Base-by-base conservation (phyloP, 2,113 vertebrate genomes). In the Chloropsis cyanopogon region DNA sequence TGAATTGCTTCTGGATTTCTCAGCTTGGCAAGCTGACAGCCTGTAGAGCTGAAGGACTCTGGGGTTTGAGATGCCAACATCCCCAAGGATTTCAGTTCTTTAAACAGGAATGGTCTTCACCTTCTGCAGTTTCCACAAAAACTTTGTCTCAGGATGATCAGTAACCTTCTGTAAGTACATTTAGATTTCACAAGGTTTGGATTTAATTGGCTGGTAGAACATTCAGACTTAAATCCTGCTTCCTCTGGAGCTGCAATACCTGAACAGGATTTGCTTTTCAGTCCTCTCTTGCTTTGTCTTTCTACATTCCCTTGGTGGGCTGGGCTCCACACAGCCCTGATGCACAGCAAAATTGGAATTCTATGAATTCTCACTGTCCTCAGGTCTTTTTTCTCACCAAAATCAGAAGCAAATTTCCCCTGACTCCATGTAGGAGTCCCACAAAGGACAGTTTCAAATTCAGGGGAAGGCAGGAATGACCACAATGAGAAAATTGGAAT, bases 291-390 rank as follows among this genome's bases (percentile, higher is more conserved):
- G 31, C 59, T 64, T 84, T 85, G 39, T 17, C 13, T 29, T 78
- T 63, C 23, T 21, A 3, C 23, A 4, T 47, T 52, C 10, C 35
- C n/a, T 14, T 3, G 23, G 7, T 35, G 46, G 37, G 7, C 16
- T 24, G 14, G 15, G 37, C 20, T 75, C 68, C n/a, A 54, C 57
- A 28, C 8, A 49, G 23, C 13, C n/a, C 66, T 52, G 61, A 14
- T 5, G 1, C 6, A 8, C 0, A 9, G 6, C 7, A 25, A 23
- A 57, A 39, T 0, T 60, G 37, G 37, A 26, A 29, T 64, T 69
- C 49, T 29, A 2, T 35, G 29, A 68, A 23, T 61, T 65, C 63
- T 47, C 33, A 11, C 14, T 77, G n/a, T 42, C 23, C 12, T 46
- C 53, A 21, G 2, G 4, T 39, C 23, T 75, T 31, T 88, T 46